phyloP scores from a whole-genome alignment of 2,888 invertebrate genomes.

The Choreutis nemorana region DNA sequence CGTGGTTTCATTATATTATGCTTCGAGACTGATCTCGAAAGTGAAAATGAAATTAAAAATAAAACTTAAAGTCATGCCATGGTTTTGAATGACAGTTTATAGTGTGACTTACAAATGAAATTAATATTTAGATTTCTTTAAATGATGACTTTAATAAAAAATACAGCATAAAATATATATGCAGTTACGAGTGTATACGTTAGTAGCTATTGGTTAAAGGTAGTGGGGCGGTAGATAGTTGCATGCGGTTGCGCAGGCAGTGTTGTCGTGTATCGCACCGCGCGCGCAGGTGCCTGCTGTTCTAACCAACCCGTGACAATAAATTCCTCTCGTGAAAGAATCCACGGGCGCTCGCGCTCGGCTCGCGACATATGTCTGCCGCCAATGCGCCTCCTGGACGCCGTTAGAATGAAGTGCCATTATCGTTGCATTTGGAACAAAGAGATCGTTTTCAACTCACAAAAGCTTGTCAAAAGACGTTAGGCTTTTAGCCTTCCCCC shows the following conservation, averaged over 20 bases:
- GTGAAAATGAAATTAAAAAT: no score
- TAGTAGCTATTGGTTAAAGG: no score
- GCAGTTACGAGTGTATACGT: no score
- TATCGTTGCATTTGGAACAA: constrained; percentile 93
- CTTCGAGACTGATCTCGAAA: no score
- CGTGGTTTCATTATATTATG: no score
- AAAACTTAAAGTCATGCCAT: no score
- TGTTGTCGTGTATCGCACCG: constrained; percentile 37
- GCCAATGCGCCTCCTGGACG: constrained; percentile 49
- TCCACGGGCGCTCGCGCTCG: constrained; percentile 55
- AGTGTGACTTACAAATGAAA: no score
- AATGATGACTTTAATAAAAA: no score
- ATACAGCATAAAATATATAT: no score
- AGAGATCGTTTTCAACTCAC: constrained; percentile 92
- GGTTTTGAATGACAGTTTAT: no score
- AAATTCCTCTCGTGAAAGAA: constrained; percentile 46
- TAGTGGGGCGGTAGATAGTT: no score
- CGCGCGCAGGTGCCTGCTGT: constrained; percentile 35
- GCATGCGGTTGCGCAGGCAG: constrained; percentile 33
- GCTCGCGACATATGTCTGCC: constrained; percentile 56
- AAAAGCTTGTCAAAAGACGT: constrained; percentile 93
- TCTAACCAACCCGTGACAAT: constrained; percentile 49
- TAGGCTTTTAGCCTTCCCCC: constrained; percentile 56
- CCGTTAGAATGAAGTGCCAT: constrained; percentile 73
- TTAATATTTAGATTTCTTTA: no score